Conservation (phyloP, 2,113 vertebrate species). For the Formicarius rufipectus region DNA sequence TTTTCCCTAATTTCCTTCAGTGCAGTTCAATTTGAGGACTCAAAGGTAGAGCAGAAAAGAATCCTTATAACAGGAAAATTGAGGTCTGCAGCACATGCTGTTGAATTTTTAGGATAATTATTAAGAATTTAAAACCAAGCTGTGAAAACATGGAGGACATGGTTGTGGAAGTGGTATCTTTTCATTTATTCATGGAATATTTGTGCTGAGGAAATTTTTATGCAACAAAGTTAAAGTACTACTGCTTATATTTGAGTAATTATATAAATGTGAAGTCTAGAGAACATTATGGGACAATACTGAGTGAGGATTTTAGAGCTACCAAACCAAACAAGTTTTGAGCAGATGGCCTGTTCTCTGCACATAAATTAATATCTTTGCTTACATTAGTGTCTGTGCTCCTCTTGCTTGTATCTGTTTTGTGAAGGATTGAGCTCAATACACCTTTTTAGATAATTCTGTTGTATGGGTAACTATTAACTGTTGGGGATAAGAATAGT, state of each 20-base stretch:
- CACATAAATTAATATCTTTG: neutral
- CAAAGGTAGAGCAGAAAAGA: neutral
- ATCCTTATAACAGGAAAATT: accelerated
- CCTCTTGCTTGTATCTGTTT: neutral
- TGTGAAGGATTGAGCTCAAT: neutral
- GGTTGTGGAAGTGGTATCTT: neutral
- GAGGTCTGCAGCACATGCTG: neutral
- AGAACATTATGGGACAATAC: neutral
- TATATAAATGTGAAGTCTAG: neutral
- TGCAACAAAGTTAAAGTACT: neutral
- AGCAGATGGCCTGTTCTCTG: neutral
- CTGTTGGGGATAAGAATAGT: neutral
- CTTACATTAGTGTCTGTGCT: neutral
- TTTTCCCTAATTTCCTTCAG: neutral
- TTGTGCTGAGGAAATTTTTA: neutral
- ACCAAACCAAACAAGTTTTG: neutral
- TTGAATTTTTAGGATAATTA: neutral
- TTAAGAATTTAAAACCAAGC: neutral
- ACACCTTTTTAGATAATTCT: neutral
- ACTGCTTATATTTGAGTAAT: neutral
- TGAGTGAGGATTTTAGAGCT: neutral
- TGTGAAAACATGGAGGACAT: neutral
- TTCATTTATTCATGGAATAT: neutral
- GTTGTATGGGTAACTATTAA: neutral
- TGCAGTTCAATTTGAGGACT: neutral